Conservation (phyloP, 2,797 vertebrate genomes). For the Monodelphis domestica region DNA sequence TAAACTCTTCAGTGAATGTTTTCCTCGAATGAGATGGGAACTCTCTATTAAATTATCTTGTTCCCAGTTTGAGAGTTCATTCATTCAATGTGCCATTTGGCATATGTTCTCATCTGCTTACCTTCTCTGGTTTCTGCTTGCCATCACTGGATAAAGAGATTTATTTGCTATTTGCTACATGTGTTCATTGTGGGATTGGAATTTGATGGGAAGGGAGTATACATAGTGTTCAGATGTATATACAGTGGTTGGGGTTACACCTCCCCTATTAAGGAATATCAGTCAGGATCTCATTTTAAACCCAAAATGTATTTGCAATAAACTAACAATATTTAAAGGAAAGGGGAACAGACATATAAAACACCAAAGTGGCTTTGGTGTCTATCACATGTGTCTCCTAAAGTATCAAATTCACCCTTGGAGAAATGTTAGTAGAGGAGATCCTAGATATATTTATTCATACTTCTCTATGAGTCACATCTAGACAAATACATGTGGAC, state of each 20-base stretch:
- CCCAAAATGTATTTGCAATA: neutral
- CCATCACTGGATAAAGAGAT: neutral
- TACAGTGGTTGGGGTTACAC: neutral
- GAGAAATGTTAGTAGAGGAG: neutral
- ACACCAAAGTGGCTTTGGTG: too few species aligned
- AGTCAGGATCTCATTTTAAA: neutral
- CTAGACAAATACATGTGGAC: neutral
- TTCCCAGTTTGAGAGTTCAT: too few species aligned
- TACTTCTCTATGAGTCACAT: neutral
- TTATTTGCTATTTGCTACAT: neutral
- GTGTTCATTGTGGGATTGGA: neutral
- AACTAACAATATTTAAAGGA: neutral
- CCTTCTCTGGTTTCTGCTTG: too few species aligned
- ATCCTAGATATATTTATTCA: neutral
- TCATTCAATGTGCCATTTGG: too few species aligned
- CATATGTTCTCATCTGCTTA: too few species aligned
- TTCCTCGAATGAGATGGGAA: neutral
- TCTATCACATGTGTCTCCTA: neutral
- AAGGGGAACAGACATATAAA: neutral
- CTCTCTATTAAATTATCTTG: neutral
- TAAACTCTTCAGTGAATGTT: neutral
- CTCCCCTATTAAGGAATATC: neutral
- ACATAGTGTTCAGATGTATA: neutral
- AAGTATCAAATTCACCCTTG: neutral
- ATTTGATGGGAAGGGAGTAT: neutral